Conservation (phyloP, 2,888 invertebrate genomes). For the Apamea sordens region DNA sequence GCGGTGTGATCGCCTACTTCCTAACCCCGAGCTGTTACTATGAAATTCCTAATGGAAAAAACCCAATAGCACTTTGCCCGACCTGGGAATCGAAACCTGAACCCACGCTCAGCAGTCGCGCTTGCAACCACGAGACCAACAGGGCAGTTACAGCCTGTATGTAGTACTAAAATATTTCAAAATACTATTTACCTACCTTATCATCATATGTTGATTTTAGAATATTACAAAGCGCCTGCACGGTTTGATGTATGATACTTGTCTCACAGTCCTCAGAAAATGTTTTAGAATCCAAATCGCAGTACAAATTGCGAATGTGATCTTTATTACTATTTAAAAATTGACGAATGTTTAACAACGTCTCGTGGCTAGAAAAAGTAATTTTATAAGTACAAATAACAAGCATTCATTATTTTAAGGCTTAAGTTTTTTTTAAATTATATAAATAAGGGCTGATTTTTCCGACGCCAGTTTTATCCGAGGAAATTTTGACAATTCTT, state of each 20-base stretch:
- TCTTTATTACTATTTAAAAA: slow-evolving; percentile 89
- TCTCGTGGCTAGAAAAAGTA: slow-evolving; percentile 83
- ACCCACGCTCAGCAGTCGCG: background rate
- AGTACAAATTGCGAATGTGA: slow-evolving; percentile 88
- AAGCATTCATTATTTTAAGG: background rate
- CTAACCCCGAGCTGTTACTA: background rate
- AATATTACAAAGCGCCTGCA: slow-evolving; percentile 90
- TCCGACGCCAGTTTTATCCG: too few species aligned
- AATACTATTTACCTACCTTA: slow-evolving; percentile 78
- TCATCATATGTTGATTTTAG: slow-evolving; percentile 85
- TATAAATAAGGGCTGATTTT: too few species aligned
- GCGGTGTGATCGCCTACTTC: background rate
- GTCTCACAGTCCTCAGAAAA: slow-evolving; percentile 92
- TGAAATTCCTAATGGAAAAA: background rate
- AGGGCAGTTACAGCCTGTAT: background rate
- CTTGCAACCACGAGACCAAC: background rate
- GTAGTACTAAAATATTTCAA: background rate
- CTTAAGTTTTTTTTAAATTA: background rate
- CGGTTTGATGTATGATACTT: slow-evolving; percentile 91
- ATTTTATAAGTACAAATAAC: background rate
- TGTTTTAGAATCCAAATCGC: slow-evolving; percentile 89
- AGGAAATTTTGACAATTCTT: too few species aligned
- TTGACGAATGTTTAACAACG: slow-evolving; percentile 87
- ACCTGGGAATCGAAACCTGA: background rate
- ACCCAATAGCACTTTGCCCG: too few species aligned